Conservation (phyloP, 2,888 invertebrate genomes). For the Diarsia rubi region DNA sequence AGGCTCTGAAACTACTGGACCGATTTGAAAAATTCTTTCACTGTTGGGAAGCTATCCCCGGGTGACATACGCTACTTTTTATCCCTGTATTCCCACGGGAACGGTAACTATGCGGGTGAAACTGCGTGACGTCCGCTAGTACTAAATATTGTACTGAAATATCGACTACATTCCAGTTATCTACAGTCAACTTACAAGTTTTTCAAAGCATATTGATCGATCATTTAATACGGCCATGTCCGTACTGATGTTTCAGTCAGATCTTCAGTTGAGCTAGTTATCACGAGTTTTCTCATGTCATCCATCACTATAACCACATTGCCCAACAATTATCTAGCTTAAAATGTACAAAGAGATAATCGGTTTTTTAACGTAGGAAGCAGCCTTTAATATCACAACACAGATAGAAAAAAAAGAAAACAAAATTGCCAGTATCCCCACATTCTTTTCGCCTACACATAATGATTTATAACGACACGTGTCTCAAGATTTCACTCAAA, state of each 20-base stretch:
- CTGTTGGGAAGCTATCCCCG: too few species aligned
- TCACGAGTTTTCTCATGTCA: background rate
- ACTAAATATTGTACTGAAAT: background rate
- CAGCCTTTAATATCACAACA: background rate
- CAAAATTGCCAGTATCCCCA: background rate
- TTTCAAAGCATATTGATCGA: background rate
- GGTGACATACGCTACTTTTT: too few species aligned
- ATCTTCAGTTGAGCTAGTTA: background rate
- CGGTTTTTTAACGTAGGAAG: background rate
- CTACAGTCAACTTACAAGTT: background rate
- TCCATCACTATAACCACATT: background rate
- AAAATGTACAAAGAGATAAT: background rate
- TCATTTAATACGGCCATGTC: background rate
- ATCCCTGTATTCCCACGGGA: too few species aligned
- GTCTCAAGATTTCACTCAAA: background rate
- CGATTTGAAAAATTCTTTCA: too few species aligned
- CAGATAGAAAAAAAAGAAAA: background rate
- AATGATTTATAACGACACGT: background rate
- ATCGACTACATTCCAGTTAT: background rate
- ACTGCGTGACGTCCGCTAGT: too few species aligned
- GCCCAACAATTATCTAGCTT: background rate
- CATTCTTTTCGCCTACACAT: background rate
- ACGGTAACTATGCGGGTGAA: too few species aligned
- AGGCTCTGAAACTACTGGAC: too few species aligned
- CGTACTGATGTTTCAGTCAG: background rate